Percentiles rank a stretch among this genome's conserved stretches.
phyloP scores from a whole-genome alignment of 2,113 vertebrate genomes.

The Gymnobelideus leadbeateri region DNA sequence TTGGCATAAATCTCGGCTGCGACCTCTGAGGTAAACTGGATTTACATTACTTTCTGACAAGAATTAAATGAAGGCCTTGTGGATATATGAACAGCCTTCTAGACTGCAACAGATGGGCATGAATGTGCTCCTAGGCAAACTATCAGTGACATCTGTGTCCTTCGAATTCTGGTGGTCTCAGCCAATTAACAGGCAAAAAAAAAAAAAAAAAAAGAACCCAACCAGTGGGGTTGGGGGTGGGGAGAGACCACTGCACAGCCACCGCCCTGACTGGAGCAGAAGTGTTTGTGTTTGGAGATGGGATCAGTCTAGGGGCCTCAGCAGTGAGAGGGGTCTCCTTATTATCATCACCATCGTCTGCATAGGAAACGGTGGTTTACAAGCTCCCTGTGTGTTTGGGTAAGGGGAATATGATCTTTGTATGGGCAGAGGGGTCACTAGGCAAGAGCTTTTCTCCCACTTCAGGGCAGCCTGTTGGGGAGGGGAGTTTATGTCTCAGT shows the following conservation, averaged over 20 bases:
- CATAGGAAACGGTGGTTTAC: conserved; percentile 65
- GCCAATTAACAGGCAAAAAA: conserved; percentile 86
- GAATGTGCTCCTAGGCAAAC: conserved; percentile 91
- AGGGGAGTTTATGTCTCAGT: conserved; percentile 18
- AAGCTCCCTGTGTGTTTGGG: conserved; percentile 58
- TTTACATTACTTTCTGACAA: conserved; percentile 94
- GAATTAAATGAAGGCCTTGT: conserved; percentile 93
- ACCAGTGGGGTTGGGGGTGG: conserved; percentile 55
- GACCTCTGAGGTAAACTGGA: conserved; percentile 92
- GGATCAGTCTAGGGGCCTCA: conserved; percentile 82
- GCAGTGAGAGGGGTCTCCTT: conserved; percentile 70
- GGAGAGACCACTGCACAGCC: conserved; percentile 70
- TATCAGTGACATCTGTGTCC: conserved; percentile 92
- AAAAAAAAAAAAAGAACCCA: conserved; percentile 14
- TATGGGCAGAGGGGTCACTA: conserved; percentile 53
- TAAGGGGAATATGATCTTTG: conserved; percentile 73
- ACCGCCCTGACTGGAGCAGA: conserved; percentile 78
- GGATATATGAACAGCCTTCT: conserved; percentile 89
- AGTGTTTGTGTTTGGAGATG: conserved; percentile 87
- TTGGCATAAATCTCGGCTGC: conserved; percentile 90
- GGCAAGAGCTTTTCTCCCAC: conserved; percentile 53
- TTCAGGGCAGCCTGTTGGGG: conserved; percentile 48
- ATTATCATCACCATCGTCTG: conserved; percentile 57
- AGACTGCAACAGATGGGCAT: conserved; percentile 93
- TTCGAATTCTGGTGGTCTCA: conserved; percentile 92